Percentiles rank a stretch among this genome's conserved stretches.
Conservation (phyloP, 2,888 invertebrate species). For the Drosophila formosana region DNA sequence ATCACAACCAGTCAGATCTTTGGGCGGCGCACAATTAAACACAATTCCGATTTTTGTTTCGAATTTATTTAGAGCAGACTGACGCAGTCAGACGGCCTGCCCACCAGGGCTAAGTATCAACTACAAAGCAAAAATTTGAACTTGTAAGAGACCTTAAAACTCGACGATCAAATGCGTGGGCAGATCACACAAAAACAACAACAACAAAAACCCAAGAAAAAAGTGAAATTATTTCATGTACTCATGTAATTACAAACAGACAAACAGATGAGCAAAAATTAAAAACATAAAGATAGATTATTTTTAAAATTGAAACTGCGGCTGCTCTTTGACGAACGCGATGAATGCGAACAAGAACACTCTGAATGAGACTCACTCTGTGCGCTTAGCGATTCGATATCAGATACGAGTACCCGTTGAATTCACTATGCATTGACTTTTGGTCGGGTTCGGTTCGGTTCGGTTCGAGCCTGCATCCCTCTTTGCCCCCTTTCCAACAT, state of each 20-base stretch:
- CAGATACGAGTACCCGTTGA: conserved; percentile 2
- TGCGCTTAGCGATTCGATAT: background rate
- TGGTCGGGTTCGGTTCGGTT: conserved; percentile 16
- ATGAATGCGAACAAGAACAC: background rate
- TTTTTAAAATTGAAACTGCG: conserved; percentile 28
- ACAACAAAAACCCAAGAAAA: conserved; percentile 12
- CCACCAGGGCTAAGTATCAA: conserved; percentile 51
- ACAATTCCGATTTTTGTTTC: conserved; percentile 35
- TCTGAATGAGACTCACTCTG: conserved; percentile 12
- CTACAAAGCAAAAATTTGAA: conserved; percentile 76
- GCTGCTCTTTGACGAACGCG: conserved; percentile 10
- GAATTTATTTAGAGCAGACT: conserved; percentile 29
- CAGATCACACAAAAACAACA: conserved; percentile 2
- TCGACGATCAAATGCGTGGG: conserved; percentile 61
- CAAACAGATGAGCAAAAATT: conserved; percentile 54
- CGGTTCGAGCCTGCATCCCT: conserved; percentile 21
- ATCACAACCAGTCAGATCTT: conserved; percentile 47
- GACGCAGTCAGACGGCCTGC: conserved; percentile 25
- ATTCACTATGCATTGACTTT: conserved; percentile 17
- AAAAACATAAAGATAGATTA: conserved; percentile 60
- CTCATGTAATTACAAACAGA: conserved; percentile 74
- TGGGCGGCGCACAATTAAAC: conserved; percentile 58
- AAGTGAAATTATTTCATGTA: conserved; percentile 73
- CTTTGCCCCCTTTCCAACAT: conserved; percentile 2
- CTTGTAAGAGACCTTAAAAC: conserved; percentile 68